Base-by-base conservation (phyloP, 2,797 vertebrate genomes). In the Malurus splendens region DNA sequence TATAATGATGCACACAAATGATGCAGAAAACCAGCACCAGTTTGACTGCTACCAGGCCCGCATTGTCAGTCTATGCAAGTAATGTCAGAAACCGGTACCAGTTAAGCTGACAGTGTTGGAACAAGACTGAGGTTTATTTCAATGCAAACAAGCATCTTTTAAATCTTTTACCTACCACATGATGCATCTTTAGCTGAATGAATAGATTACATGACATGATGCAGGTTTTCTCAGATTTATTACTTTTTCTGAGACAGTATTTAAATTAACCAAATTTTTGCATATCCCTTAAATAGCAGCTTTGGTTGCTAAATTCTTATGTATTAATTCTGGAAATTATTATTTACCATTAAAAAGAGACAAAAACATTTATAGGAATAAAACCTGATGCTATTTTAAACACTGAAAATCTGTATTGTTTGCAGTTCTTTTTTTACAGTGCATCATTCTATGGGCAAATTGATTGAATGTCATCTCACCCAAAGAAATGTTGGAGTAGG, bases 351-450 rank as follows among this genome's bases (percentile, higher is more conserved):
- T 66, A 76, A 92, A 60, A 54, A 45, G 14, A 38, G 4, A 38
- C 1, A 56, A 92, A 85, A 88, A 15, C 7, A 52, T 39, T 55
- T 48, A 15, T 19, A 71, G 60, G 87, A 90, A 82, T 75, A 56
- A 90, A 89, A 73, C 4, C 18, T 75, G 51, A 48, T 14, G 9
- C 52, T 90, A 48, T 48, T 56, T 33, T 52, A 56, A 73, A 70
- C 36, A 51, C 18, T 60, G 68, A 70, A 93, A 93, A 75, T 79
- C 78, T 44, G 39, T 90, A 57, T 75, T 86, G 33, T 61, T 93
- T 67, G 55, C 45, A 92, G 51, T 74, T 93, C 75, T 66, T 72
- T 82, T 82, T 82, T 18, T 74, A 33, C 48, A 79, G 45, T 82
- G 57, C 60, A 92, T 80, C 9, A 88, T 71, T 61, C 6, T 18